Conservation (phyloP, 2,113 vertebrate genomes). For the Mobula hypostoma region DNA sequence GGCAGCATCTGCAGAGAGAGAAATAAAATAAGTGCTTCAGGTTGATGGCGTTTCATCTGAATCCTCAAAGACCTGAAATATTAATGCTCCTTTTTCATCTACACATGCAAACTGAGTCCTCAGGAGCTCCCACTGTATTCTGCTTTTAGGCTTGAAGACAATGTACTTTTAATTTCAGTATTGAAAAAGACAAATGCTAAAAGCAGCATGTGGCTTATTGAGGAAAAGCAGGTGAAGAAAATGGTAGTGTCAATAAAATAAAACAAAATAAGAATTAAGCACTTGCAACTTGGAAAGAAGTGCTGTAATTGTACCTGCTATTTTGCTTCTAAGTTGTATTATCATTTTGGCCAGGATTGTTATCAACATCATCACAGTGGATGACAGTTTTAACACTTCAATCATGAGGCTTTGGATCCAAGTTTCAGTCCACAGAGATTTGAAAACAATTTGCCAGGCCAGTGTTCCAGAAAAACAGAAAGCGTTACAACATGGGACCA, state of each 20-base stretch:
- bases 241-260: background rate
- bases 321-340: background rate
- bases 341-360: background rate
- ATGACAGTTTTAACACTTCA: too few species aligned
- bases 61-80: background rate
- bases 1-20: background rate
- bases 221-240: background rate
- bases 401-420: too few species aligned
- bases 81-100: background rate
- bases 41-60: background rate
- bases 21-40: background rate
- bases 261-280: background rate
- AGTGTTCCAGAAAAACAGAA: too few species aligned
- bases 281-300: background rate
- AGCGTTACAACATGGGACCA: too few species aligned
- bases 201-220: background rate
- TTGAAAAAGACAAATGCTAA: background rate
- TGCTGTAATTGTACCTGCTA: too few species aligned
- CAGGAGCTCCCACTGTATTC: too few species aligned
- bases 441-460: too few species aligned
- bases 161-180: constrained; percentile 9
- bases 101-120: background rate
- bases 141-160: background rate
- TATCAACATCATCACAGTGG: too few species aligned
- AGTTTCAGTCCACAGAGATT: too few species aligned